Percentiles rank a stretch among this genome's conserved stretches.
phyloP scores from a whole-genome alignment of 2,113 vertebrate species.

The Calyptommatus sinebrachiatus region DNA sequence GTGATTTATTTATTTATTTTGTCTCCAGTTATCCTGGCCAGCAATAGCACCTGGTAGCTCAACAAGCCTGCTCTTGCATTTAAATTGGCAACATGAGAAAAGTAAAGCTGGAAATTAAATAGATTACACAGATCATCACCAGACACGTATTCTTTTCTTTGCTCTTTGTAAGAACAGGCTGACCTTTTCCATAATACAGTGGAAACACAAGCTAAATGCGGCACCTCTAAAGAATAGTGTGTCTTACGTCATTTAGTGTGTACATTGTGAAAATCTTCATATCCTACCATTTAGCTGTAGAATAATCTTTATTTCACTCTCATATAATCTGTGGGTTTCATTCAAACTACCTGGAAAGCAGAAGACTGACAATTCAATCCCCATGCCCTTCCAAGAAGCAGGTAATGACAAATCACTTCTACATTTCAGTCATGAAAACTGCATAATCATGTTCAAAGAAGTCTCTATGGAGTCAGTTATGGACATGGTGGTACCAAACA shows the following conservation, averaged over 20 bases:
- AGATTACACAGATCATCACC: conserved; percentile 8
- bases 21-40: conserved; percentile 38
- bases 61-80: conserved; percentile 25
- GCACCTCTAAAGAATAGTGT: background rate
- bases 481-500: too few relatives aligned
- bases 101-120: conserved; percentile 19
- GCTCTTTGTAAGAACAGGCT: background rate
- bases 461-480: too few relatives aligned
- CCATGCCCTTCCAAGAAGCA: too few relatives aligned
- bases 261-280: background rate
- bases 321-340: background rate
- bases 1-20: conserved; percentile 17
- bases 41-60: conserved; percentile 35
- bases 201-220: background rate
- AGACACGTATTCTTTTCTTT: background rate
- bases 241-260: background rate
- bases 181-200: background rate
- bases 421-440: too few relatives aligned
- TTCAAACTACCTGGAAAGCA: too few relatives aligned
- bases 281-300: background rate
- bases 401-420: too few relatives aligned
- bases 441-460: too few relatives aligned
- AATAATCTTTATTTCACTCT: background rate
- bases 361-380: too few relatives aligned
- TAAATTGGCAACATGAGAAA: background rate